Evolutionary conservation across 2,888 invertebrate species (phyloP), one percentile per base, ranked within the genome.

Genomic region (Noctua fimbriata): DNA sequence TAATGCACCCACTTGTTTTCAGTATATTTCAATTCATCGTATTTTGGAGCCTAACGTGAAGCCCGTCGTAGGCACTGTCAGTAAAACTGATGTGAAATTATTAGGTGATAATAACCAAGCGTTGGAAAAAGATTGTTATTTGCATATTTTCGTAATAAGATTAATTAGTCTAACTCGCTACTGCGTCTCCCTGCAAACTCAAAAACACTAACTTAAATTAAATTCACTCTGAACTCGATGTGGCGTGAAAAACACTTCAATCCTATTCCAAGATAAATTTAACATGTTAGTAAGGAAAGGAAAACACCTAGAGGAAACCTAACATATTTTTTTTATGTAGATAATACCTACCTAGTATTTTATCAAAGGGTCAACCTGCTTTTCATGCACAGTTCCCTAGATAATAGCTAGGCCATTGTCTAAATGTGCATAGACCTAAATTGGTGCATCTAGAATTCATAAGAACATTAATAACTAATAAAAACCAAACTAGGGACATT

Each of bases 401-500:
- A 36, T 16, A 65, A 44, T 12, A 1, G 32, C 21, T 14, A 32
- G 49, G 1, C 41, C 32, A 36, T 21, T 65, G 21, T 36, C 21
- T 65, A 10, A 65, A 65, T 65, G 21, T 36, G 21, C 21, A n/a
- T n/a, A 12, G 18, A 5, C n/a, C 24, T 32, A 18, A 21, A 5
- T 16, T 28, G 6, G n/a, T 14, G 16, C 21, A 41, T 47, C 28
- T 65, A 55, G 6, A 36, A 47, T 12, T 55, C n/a, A 12, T 24
- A 32, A 55, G 10, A 74, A 4, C 7, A 55, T 24, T n/a, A 66
- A 55, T 58, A n/a, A 2, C 28, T 47, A 24, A 52, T 55, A 24
- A 81, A 78, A 28, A 66, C 12, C 3, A 41, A 67, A 52, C 21
- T n/a, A 75, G 1, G 1, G 10, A 49, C 14, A 69, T 69, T 58